These are phyloP conservation scores for Rostratula benghalensis DNA, from an alignment of 2,113 vertebrate genomes.

Conservation along the genomic window DNA sequence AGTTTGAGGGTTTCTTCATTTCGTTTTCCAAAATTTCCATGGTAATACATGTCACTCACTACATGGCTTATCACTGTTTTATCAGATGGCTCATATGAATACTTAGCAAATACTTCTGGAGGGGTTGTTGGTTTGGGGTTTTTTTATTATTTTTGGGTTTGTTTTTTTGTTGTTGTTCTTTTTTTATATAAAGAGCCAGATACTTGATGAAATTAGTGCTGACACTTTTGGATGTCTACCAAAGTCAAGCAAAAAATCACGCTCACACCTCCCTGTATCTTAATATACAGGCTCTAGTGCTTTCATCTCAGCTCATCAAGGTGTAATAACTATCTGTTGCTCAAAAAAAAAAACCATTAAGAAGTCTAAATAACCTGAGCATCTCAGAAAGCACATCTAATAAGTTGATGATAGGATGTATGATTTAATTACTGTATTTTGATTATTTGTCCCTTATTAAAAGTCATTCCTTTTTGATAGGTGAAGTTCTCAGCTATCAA, in stretches of 20 bases:
- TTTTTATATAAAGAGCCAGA: neutral
- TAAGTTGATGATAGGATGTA: neutral
- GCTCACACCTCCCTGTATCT: neutral
- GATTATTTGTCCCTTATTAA: neutral
- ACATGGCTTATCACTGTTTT: neutral
- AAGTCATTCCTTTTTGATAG: neutral
- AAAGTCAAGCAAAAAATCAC: neutral
- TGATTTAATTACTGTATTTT: neutral
- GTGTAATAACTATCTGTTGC: neutral
- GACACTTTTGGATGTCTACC: neutral
- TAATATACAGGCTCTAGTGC: neutral
- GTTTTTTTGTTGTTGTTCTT: too few species aligned
- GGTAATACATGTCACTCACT: neutral
- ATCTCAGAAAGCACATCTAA: neutral
- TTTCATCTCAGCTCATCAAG: neutral
- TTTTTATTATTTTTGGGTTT: too few species aligned
- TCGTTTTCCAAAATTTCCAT: neutral
- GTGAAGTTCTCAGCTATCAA: neutral
- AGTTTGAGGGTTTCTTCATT: neutral
- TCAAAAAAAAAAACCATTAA: neutral
- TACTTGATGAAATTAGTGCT: neutral
- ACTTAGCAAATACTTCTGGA: neutral
- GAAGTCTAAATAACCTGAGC: neutral
- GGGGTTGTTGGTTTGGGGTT: fast-evolving
- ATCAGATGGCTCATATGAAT: neutral